A percentile compares a stretch with the other conserved stretches of the same genome.
Evolutionary conservation across 2,888 invertebrate species (phyloP).

Genomic region (Sphaerophoria rueppellii): DNA sequence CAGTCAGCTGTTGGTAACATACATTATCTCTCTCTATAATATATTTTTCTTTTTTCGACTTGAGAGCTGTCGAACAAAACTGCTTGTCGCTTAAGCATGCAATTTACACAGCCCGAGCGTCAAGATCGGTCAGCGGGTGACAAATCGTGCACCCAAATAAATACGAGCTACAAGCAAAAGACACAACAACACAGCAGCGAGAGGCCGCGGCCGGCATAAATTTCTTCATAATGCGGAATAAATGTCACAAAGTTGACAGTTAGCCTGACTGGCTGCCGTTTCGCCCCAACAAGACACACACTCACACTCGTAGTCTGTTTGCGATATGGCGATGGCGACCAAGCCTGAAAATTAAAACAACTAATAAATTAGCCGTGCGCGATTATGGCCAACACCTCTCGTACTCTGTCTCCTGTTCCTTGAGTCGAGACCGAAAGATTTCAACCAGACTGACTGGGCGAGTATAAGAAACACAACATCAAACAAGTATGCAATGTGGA

Average conservation of each 20-base stretch:
- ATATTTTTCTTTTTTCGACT: neutral
- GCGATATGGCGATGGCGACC: conserved; percentile 68
- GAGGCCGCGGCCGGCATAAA: conserved; percentile 53
- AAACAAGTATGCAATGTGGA: conserved; percentile 49
- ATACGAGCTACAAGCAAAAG: neutral
- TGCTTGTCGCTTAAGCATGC: conserved; percentile 49
- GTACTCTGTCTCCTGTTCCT: conserved; percentile 10
- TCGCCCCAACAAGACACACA: conserved; percentile 37
- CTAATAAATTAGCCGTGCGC: conserved; percentile 69
- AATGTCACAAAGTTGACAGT: conserved; percentile 72
- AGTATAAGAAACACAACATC: neutral
- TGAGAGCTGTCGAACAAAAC: conserved; percentile 44
- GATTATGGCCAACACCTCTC: conserved; percentile 70
- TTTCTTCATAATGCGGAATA: conserved; percentile 72
- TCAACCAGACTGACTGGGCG: too few relatives aligned
- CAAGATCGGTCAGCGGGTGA: conserved; percentile 57
- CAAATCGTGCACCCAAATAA: conserved; percentile 49
- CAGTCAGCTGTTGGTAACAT: conserved; percentile 65
- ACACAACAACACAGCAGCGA: neutral
- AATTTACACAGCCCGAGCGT: conserved; percentile 54
- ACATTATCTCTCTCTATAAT: conserved; percentile 38
- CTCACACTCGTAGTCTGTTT: neutral
- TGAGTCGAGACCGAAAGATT: too few relatives aligned
- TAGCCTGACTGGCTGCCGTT: conserved; percentile 64
- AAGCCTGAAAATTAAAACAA: conserved; percentile 72